Conservation (phyloP, 2,888 invertebrate species). For the Torymus aiolomorphi region DNA sequence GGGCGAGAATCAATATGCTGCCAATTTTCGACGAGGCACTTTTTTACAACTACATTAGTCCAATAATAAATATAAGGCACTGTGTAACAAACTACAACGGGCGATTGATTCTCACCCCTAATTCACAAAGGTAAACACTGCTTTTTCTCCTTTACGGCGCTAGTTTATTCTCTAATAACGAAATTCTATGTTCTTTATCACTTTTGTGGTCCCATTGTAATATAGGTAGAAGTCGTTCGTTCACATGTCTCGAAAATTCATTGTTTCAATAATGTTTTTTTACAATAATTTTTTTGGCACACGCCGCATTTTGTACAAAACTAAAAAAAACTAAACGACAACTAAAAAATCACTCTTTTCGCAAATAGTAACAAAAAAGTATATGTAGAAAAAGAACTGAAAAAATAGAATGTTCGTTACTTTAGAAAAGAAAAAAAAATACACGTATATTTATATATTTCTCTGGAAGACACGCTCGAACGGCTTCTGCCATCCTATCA, state of each 20-base stretch:
- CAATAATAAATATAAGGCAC: conserved; percentile 42
- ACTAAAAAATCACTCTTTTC: conserved; percentile 44
- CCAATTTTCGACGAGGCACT: conserved; percentile 31
- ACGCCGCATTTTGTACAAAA: conserved; percentile 11
- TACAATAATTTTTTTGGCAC: conserved; percentile 10
- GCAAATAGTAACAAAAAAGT: conserved; percentile 25
- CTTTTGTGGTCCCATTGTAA: conserved; percentile 72
- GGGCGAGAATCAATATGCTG: conserved; percentile 18
- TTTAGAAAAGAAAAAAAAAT: conserved; percentile 25
- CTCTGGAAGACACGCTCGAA: conserved; percentile 58
- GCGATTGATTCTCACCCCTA: conserved; percentile 3
- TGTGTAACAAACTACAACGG: conserved; percentile 21
- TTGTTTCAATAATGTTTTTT: conserved; percentile 1
- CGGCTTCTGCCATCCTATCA: conserved; percentile 70
- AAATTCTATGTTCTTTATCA: conserved; percentile 70
- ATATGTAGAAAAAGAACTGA: background rate
- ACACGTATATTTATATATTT: background rate
- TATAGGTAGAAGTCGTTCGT: conserved; percentile 68
- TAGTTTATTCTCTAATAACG: conserved; percentile 63
- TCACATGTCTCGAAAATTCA: conserved; percentile 36
- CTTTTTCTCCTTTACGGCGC: conserved; percentile 61
- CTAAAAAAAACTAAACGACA: conserved; percentile 34
- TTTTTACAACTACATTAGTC: conserved; percentile 16
- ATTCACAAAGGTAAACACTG: conserved; percentile 36
- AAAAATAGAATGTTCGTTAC: background rate